Conservation (phyloP, 2,888 invertebrate genomes). For the Tenthredo mesomela region DNA sequence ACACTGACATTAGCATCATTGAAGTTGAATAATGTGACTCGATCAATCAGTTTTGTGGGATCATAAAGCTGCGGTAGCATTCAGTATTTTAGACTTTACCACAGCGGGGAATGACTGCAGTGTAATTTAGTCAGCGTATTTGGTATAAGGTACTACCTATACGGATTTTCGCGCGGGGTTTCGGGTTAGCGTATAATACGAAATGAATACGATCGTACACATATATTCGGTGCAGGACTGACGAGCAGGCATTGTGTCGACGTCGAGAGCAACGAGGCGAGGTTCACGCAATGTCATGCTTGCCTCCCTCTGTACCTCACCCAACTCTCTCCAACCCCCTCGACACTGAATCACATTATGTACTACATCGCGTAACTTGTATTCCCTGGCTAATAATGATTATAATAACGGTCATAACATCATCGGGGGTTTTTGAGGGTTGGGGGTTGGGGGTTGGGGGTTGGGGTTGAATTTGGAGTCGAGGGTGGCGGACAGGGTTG, state of each 20-base stretch:
- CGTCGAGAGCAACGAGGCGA: slow-evolving; percentile 68
- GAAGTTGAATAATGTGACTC: slow-evolving; percentile 20
- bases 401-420: slow-evolving; percentile 64
- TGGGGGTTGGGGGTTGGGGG: not conserved
- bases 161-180: slow-evolving; percentile 28
- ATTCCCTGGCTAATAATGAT: slow-evolving; percentile 56
- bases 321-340: slow-evolving; percentile 56
- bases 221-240: slow-evolving; percentile 60
- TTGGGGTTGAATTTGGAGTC: not conserved
- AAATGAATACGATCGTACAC: slow-evolving; percentile 61
- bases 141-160: not conserved
- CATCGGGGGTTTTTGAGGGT: slow-evolving; percentile 54
- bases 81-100: slow-evolving; percentile 13
- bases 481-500: slow-evolving; percentile 56
- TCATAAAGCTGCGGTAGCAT: slow-evolving; percentile 20
- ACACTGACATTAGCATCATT: slow-evolving; percentile 4
- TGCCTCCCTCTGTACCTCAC: slow-evolving; percentile 53
- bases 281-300: slow-evolving; percentile 73
- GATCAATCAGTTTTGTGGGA: slow-evolving; percentile 73
- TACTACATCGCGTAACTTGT: slow-evolving; percentile 55
- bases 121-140: slow-evolving; percentile 29
- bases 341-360: slow-evolving; percentile 53
- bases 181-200: slow-evolving; percentile 61
- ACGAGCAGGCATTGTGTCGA: slow-evolving; percentile 71
- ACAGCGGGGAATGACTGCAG: slow-evolving; percentile 1